Base-by-base conservation (phyloP, 1,140 invertebrate species). In the Leguminivora glycinivorella region DNA sequence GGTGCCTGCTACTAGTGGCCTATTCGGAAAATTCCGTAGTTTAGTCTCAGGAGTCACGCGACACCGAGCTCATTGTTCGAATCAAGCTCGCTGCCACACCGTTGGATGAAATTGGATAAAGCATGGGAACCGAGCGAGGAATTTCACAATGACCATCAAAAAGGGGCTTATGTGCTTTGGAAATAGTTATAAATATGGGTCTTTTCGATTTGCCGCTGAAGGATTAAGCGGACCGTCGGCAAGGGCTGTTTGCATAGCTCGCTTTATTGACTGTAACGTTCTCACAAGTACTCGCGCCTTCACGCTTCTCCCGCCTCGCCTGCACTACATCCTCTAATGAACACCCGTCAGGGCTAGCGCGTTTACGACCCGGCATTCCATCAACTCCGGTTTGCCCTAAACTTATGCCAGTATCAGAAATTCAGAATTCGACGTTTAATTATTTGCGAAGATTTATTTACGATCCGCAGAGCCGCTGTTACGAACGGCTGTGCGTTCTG, bases 81-180 rank as follows among this genome's bases (percentile, higher is more conserved):
- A 79, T 80, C 72, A 83, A 83, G 83, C 73, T 79, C 77, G 76
- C 79, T 78, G 76, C 80, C 81, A 73, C 76, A 83, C 77, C 73
- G 80, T 79, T 85, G 80, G 79, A 81, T 89, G 89, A 88, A 91
- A 91, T 88, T 81, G 87, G 87, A 91, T 89, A 89, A 87, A 87
- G 84, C 86, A 82, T 89, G 87, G 85, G 89, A 91, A 89, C 84
- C 70, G 73, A 75, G 72, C 67, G 75, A 74, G 85, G 87, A 89
- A 88, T 89, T 19, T 83, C 82, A 83, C 80, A 17, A 9, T 52
- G 47, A 22, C 19, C 14, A 52, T 52, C 19, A 10, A 52, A 22
- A 52, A 52, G 17, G 17, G 19, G 47, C 47, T 6, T 52, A 52
- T 52, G 47, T 52, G 47, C 47, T 52, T 22, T 22, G 19, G 10